These are phyloP conservation scores for Hybos culiciformis DNA, from an alignment of 2,888 invertebrate genomes.

Conservation along the genomic window DNA sequence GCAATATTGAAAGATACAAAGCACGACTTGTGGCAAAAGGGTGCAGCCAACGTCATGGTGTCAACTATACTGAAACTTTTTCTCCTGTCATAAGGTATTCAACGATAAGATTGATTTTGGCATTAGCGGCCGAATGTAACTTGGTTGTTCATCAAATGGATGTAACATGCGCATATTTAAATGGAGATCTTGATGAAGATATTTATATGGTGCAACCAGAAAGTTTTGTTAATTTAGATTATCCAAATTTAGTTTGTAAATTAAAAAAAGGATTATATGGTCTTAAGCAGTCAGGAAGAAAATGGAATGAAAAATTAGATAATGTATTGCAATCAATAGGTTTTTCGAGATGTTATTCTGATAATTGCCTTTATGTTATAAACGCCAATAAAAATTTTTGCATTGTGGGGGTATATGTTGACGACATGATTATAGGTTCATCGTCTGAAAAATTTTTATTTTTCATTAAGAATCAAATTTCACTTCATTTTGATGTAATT, in stretches of 20 bases:
- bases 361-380: slow-evolving; percentile 1
- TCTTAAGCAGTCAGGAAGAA: slow-evolving; percentile 2
- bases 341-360: slow-evolving; percentile 1
- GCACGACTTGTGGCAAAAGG: slow-evolving; percentile 11
- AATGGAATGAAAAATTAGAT: slow-evolving; percentile 2
- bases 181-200: slow-evolving; percentile 11
- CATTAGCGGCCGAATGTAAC: slow-evolving; percentile 7
- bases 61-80: slow-evolving; percentile 10
- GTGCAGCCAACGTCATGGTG: slow-evolving; percentile 8
- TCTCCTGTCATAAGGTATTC: slow-evolving; percentile 9
- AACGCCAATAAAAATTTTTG: slow-evolving; percentile 1
- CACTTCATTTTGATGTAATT: not conserved
- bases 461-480: not conserved
- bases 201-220: slow-evolving; percentile 10
- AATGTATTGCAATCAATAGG: slow-evolving; percentile 1
- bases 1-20: slow-evolving; percentile 8
- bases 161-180: slow-evolving; percentile 10
- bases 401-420: slow-evolving; percentile 4
- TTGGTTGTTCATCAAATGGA: slow-evolving; percentile 9
- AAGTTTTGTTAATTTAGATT: not conserved
- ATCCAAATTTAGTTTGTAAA: slow-evolving; percentile 4
- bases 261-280: slow-evolving; percentile 4
- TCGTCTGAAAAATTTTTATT: not conserved
- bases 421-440: not conserved
- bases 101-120: slow-evolving; percentile 9